These are phyloP conservation scores for Drosophila falleni DNA, from an alignment of 2,888 invertebrate genomes.

Conservation along the genomic window DNA sequence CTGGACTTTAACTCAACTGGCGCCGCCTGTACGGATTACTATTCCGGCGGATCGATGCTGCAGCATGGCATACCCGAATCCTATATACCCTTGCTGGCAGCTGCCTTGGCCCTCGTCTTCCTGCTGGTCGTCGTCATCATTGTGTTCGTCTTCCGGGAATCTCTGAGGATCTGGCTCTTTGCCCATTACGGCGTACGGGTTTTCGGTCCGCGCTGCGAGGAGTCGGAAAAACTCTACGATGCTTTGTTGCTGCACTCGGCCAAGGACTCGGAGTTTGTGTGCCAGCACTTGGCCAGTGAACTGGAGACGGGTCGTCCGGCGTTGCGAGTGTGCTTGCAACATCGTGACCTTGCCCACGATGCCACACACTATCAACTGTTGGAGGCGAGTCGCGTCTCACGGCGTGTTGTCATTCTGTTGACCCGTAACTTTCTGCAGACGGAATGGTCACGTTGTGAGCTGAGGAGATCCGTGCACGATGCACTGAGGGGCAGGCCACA, in stretches of 20 bases:
- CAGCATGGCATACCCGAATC: conserved; percentile 92
- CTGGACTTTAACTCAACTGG: conserved; percentile 93
- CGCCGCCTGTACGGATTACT: conserved; percentile 93
- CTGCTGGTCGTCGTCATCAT: conserved; percentile 91
- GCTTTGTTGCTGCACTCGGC: conserved; percentile 97
- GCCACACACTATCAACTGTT: conserved; percentile 88
- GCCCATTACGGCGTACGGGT: conserved; percentile 94
- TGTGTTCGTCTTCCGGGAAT: conserved; percentile 93
- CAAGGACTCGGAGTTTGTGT: conserved; percentile 95
- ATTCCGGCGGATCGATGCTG: conserved; percentile 91
- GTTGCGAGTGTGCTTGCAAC: conserved; percentile 94
- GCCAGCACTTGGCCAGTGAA: conserved; percentile 93
- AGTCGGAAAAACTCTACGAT: conserved; percentile 94
- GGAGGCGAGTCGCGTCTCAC: conserved; percentile 94
- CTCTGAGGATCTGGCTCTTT: conserved; percentile 94
- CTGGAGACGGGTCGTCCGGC: conserved; percentile 92
- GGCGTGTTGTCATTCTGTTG: conserved; percentile 93
- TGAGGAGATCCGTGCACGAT: conserved; percentile 95
- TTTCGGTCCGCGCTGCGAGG: conserved; percentile 91
- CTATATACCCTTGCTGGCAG: conserved; percentile 93
- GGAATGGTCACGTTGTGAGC: conserved; percentile 96
- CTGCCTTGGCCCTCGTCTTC: conserved; percentile 91
- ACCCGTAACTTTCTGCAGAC: conserved; percentile 96
- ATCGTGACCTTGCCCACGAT: conserved; percentile 93
- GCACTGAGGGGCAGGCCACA: conserved; percentile 93